Evolutionary conservation across 1,140 invertebrate genomes (phyloP).

Genomic region (Drosophila tsacasi): DNA sequence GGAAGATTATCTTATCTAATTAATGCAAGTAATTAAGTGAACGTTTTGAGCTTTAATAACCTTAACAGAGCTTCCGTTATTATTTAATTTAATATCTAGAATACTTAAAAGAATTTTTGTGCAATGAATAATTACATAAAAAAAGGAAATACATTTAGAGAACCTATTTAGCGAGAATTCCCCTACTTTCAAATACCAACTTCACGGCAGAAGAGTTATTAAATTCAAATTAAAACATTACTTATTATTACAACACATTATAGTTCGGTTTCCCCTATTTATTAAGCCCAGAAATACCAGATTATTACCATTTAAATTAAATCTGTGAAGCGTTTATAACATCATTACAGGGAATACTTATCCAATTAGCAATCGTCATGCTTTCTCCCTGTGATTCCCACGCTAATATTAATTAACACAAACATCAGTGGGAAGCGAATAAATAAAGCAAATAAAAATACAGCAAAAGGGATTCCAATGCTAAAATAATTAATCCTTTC

Average conservation of each 20-base stretch:
- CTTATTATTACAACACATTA: not conserved
- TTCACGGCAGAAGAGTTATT: not conserved
- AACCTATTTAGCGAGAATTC: too few relatives aligned
- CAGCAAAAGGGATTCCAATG: slow-evolving; percentile 17
- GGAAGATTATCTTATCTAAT: not conserved
- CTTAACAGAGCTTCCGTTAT: too few relatives aligned
- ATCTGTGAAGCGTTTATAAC: slow-evolving; percentile 4
- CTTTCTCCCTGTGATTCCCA: not conserved
- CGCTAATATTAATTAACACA: slow-evolving; percentile 32
- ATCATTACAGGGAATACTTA: slow-evolving; percentile 25
- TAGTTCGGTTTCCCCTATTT: not conserved
- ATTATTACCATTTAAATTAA: not conserved
- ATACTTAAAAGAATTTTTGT: too few relatives aligned
- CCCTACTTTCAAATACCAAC: not conserved
- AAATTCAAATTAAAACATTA: not conserved
- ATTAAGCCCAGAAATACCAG: not conserved
- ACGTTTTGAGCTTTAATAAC: too few relatives aligned
- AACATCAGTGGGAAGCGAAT: slow-evolving; percentile 4
- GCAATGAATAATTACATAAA: too few relatives aligned
- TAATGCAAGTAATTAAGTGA: too few relatives aligned
- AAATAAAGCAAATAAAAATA: slow-evolving; percentile 15
- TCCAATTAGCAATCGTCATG: slow-evolving; percentile 24
- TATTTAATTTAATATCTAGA: too few relatives aligned
- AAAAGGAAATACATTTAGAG: not conserved
- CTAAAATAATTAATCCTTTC: slow-evolving; percentile 29